Base-by-base conservation (phyloP, 1,140 invertebrate species). In the Schmidtea mediterranea region DNA sequence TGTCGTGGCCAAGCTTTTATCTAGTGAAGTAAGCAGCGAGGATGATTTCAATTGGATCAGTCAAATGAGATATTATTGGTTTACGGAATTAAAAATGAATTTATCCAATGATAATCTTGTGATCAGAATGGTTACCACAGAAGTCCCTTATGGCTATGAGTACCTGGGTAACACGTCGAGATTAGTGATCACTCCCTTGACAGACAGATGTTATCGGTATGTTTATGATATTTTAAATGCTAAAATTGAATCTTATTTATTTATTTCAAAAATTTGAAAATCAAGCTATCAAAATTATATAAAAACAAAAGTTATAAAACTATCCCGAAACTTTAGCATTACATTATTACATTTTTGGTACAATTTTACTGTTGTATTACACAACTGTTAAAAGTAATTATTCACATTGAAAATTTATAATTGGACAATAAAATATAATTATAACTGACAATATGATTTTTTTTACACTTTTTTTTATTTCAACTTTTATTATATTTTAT, bases 1-100 rank as follows among this genome's bases (percentile, higher is more conserved):
- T 58, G 77, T 87, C 36, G 74, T 84, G 0, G 49, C 55, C 16
- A 58, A 59, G 16, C 50, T 67, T 36, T 40, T 52, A 26, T 43
- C 57, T n/a, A 46, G 52, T 10, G 50, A 57, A 13, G 56, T 57
- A 2, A 51, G 51, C 8, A 55, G 50, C 43, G 52, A 56, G 0
- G 51, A 58, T 8, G 65, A 67, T 51, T 67, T 67, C 52, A 56
- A 55, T 0, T 67, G 65, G 65, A 63, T 65, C 46, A 61, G 61
- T 43, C 65, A 67, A 52, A 55, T 67, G 8, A 49, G 62, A 2
- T 66, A 66, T 50, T 66, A 66, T 53, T 52, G 46, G 46, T 19
- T 41, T 5, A 46, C 48, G 1, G 40, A 41, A 6, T 41, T 13
- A 6, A 3, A 21, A 41, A 21, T 6, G 16, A 10, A 32, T 32